These are phyloP conservation scores for Digitonthophagus gazella DNA, from an alignment of 2,888 invertebrate genomes.

Conservation along the genomic window DNA sequence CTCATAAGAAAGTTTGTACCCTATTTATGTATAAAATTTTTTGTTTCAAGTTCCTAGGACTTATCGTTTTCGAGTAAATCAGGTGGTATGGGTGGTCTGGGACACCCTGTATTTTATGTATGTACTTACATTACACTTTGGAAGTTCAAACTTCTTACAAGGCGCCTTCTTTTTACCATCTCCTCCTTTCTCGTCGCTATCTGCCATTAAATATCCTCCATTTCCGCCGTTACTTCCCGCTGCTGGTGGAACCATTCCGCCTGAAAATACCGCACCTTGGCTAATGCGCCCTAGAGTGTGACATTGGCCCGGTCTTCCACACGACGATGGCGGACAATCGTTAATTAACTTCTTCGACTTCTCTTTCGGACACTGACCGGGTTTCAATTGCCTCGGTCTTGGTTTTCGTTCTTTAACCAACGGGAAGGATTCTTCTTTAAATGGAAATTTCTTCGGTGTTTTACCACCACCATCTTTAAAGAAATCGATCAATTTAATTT, in stretches of 20 bases:
- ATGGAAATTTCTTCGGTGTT: conserved; percentile 19
- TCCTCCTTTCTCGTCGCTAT: too few species aligned
- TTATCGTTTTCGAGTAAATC: too few species aligned
- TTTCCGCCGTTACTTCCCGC: conserved; percentile 22
- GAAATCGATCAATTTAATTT: background rate
- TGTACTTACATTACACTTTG: background rate
- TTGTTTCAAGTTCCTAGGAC: too few species aligned
- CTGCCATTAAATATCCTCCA: conserved; percentile 29
- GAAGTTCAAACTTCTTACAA: background rate
- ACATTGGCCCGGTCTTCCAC: too few species aligned
- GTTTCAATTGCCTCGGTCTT: background rate
- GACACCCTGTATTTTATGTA: background rate
- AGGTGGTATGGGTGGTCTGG: too few species aligned
- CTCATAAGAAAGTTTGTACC: too few species aligned
- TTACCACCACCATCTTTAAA: conserved; percentile 9
- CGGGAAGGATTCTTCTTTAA: conserved; percentile 20
- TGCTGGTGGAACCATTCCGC: conserved; percentile 1
- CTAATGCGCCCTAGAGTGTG: too few species aligned
- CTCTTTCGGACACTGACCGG: conserved; percentile 24
- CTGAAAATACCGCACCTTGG: too few species aligned
- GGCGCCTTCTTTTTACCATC: background rate
- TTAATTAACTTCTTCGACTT: conserved; percentile 21
- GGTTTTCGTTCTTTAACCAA: conserved; percentile 16
- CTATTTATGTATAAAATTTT: too few species aligned
- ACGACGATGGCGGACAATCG: conserved; percentile 27